Evolutionary conservation across 2,113 vertebrate species (phyloP).

Genomic region (Tachycineta bicolor): DNA sequence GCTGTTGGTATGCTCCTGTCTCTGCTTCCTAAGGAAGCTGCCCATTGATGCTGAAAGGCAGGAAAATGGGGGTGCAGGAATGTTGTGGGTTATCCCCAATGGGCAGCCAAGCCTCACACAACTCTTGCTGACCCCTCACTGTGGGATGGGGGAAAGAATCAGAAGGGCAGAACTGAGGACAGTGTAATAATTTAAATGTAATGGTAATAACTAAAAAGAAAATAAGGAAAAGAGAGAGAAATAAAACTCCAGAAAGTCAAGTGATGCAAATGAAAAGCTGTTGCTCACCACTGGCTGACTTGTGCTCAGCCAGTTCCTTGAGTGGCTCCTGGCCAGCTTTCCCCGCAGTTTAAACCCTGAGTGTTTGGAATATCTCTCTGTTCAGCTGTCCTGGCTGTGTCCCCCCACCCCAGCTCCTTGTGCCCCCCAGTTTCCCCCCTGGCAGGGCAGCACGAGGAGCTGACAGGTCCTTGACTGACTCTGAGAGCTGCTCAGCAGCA

Average conservation of each 20-base stretch:
- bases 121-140: not conserved
- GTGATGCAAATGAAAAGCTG: not conserved
- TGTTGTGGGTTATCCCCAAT: not conserved
- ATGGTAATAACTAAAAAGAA: not conserved
- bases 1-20: not conserved
- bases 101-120: not conserved
- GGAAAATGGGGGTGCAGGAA: not conserved
- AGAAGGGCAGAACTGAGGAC: not conserved
- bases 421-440: not conserved
- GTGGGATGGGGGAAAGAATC: not conserved
- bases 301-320: rapidly evolving
- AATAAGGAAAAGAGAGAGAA: not conserved
- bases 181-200: not conserved
- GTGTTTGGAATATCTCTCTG: not conserved
- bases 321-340: not conserved
- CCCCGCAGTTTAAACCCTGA: not conserved
- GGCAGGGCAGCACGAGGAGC: not conserved
- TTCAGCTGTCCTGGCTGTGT: not conserved
- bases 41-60: not conserved
- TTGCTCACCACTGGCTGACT: not conserved
- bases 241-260: not conserved
- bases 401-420: not conserved
- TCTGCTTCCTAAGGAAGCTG: not conserved
- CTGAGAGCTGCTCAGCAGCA: not conserved
- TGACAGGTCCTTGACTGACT: not conserved